phyloP scores from a whole-genome alignment of 2,797 vertebrate genomes.

The Tapera naevia region DNA sequence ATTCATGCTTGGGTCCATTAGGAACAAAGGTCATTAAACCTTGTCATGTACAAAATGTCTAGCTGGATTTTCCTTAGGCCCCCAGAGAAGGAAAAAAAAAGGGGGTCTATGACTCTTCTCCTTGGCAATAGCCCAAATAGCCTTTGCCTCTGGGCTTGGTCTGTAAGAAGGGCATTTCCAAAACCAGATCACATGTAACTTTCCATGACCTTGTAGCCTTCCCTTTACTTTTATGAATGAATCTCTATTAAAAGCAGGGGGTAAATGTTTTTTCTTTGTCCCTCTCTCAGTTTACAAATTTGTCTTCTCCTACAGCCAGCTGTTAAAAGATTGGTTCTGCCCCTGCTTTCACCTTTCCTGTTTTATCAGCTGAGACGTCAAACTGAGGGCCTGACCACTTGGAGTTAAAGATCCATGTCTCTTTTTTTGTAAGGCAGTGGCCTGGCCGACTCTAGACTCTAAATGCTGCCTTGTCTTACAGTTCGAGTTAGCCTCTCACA shows the following conservation, averaged over 20 bases:
- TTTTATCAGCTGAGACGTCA: slow-evolving; percentile 68
- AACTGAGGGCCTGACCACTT: slow-evolving; percentile 69
- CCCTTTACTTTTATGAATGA: slow-evolving; percentile 65
- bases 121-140: slow-evolving; percentile 45
- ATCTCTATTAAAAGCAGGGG: slow-evolving; percentile 65
- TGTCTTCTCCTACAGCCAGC: slow-evolving; percentile 71
- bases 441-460: slow-evolving; percentile 52
- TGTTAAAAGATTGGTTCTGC: slow-evolving; percentile 73
- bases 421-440: slow-evolving; percentile 65
- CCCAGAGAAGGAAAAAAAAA: slow-evolving; percentile 43
- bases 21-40: slow-evolving; percentile 51
- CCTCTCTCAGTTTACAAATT: slow-evolving; percentile 72
- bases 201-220: slow-evolving; percentile 65
- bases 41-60: slow-evolving; percentile 53
- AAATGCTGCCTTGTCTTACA: slow-evolving; percentile 53
- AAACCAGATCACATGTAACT: slow-evolving; percentile 54
- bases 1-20: slow-evolving; percentile 43
- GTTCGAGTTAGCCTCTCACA: slow-evolving; percentile 38
- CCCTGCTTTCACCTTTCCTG: slow-evolving; percentile 69
- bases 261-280: slow-evolving; percentile 72
- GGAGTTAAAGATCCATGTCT: slow-evolving; percentile 60
- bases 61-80: slow-evolving; percentile 41
- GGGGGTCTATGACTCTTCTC: slow-evolving; percentile 21
- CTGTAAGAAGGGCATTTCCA: slow-evolving; percentile 49
- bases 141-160: slow-evolving; percentile 19